phyloP scores from a whole-genome alignment of 2,888 invertebrate species.

The Didymodactylos carnosus region DNA sequence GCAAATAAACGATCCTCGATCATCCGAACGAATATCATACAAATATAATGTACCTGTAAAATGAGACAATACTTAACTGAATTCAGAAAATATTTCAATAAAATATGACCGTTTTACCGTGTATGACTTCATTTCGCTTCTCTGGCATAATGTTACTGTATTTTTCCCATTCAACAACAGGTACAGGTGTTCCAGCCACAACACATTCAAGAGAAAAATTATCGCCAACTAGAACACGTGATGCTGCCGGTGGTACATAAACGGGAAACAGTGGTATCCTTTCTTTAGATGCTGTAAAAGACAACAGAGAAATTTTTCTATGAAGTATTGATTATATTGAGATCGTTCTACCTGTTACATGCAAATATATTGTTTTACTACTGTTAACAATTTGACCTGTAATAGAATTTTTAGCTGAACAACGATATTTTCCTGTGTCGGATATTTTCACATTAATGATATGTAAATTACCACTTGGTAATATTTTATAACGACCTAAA shows the following conservation, averaged over 20 bases:
- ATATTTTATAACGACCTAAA: conserved; percentile 12
- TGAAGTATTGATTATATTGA: too few species aligned
- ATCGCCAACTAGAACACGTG: conserved; percentile 30
- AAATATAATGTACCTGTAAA: conserved; percentile 24
- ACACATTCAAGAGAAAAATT: conserved; percentile 85
- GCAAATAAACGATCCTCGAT: conserved; percentile 28
- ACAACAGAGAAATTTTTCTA: too few species aligned
- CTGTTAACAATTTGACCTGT: conserved; percentile 3
- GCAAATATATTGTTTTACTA: background rate
- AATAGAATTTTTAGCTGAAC: conserved; percentile 10
- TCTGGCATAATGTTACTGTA: conserved; percentile 38
- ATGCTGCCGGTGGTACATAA: background rate
- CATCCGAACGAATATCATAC: conserved; percentile 21
- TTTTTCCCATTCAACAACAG: conserved; percentile 73
- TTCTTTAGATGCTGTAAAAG: conserved; percentile 4
- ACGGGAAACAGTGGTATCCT: conserved; percentile 9
- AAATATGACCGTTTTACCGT: too few species aligned
- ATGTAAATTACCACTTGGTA: conserved; percentile 17
- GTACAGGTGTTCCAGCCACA: conserved; percentile 78
- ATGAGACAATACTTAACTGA: too few species aligned
- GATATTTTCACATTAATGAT: conserved; percentile 14
- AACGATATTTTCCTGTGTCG: conserved; percentile 17
- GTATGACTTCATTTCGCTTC: conserved; percentile 15
- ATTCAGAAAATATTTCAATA: too few species aligned
- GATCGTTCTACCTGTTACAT: too few species aligned